phyloP scores from a whole-genome alignment of 2,113 vertebrate species.

The Parotia lawesii region DNA sequence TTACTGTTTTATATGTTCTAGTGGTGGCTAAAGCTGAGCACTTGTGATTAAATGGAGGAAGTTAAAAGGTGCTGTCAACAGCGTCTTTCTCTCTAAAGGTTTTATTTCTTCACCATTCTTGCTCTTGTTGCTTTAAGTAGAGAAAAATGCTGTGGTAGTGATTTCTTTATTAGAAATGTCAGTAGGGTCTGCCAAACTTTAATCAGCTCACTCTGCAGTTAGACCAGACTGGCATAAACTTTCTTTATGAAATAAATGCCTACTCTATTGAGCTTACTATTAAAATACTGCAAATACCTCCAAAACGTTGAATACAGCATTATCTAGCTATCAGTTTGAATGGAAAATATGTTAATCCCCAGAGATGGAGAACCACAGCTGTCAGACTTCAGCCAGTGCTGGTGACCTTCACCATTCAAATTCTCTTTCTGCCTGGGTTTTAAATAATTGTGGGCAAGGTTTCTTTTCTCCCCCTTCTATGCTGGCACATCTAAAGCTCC shows the following conservation, averaged over 20 bases:
- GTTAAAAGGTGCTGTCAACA: not conserved
- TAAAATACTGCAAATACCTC: not conserved
- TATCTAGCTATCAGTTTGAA: not conserved
- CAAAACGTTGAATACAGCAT: not conserved
- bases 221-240: not conserved
- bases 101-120: constrained; percentile 4
- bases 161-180: constrained; percentile 59
- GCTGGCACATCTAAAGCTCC: not conserved
- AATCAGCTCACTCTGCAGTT: not conserved
- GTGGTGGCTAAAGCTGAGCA: not conserved
- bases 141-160: constrained; percentile 23
- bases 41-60: not conserved
- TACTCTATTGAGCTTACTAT: not conserved
- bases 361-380: not conserved
- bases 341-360: not conserved
- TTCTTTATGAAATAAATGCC: constrained; percentile 8
- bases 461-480: fast-evolving
- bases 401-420: not conserved
- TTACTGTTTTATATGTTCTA: not conserved
- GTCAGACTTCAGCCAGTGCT: not conserved
- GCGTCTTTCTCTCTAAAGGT: not conserved
- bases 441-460: not conserved
- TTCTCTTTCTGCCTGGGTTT: not conserved
- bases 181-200: constrained; percentile 29
- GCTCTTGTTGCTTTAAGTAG: constrained; percentile 10